Evolutionary conservation across 2,888 invertebrate genomes (phyloP).

Genomic region (Amblyteles armatorius): DNA sequence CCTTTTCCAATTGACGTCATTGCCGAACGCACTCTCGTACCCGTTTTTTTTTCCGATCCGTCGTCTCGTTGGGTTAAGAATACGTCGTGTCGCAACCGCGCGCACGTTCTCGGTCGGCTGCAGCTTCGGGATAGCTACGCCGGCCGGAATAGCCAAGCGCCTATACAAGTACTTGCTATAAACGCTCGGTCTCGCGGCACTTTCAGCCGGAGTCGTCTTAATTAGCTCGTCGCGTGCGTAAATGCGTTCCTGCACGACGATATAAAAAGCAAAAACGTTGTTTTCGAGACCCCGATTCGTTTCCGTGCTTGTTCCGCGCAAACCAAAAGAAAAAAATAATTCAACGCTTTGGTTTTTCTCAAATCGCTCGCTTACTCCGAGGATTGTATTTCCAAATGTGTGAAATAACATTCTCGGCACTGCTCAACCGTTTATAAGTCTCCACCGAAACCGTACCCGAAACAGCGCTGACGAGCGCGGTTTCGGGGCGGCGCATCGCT

Average conservation of each 20-base stretch:
- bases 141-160: constrained; percentile 61
- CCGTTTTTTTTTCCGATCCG: constrained; percentile 48
- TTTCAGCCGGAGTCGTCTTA: constrained; percentile 1
- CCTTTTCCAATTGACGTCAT: constrained; percentile 85
- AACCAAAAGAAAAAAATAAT: neutral
- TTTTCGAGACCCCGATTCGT: constrained; percentile 2
- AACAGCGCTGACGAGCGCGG: too few species aligned
- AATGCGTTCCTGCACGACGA: neutral
- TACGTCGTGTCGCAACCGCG: constrained; percentile 78
- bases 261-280: neutral
- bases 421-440: too few species aligned
- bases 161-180: constrained; percentile 24
- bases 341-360: neutral
- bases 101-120: constrained; percentile 53
- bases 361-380: too few species aligned
- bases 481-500: too few species aligned
- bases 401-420: too few species aligned
- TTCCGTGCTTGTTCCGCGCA: neutral
- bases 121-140: constrained; percentile 54
- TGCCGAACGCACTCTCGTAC: constrained; percentile 66
- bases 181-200: constrained; percentile 11
- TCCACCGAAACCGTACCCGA: too few species aligned
- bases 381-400: too few species aligned
- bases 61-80: constrained; percentile 76
- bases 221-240: constrained; percentile 12